A percentile compares a stretch with the other conserved stretches of the same genome.
Conservation (phyloP, 2,888 invertebrate genomes). For the Leptinotarsa tumamoca region DNA sequence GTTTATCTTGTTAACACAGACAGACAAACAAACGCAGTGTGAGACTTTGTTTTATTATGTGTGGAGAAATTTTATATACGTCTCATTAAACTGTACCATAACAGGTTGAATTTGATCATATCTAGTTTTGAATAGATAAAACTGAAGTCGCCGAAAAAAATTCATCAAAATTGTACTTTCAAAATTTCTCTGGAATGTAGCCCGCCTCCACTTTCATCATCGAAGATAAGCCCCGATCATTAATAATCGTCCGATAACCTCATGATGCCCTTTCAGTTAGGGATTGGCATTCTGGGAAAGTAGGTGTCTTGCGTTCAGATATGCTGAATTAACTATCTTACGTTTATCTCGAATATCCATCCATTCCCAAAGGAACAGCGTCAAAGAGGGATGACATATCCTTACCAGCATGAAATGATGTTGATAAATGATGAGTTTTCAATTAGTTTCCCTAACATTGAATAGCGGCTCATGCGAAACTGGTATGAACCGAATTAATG, state of each 20-base stretch:
- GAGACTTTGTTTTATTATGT: too few relatives aligned
- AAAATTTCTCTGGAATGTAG: too few relatives aligned
- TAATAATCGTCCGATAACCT: slow-evolving; percentile 20
- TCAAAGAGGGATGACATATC: neutral
- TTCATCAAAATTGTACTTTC: too few relatives aligned
- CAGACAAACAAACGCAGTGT: too few relatives aligned
- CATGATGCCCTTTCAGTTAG: slow-evolving; percentile 7
- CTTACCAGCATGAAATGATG: neutral
- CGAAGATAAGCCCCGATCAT: slow-evolving; percentile 22
- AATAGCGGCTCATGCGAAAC: neutral
- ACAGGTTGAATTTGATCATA: too few relatives aligned
- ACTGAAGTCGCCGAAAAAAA: too few relatives aligned
- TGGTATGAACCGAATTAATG: neutral
- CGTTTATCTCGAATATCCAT: neutral
- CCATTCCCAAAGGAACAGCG: neutral
- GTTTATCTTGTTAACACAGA: too few relatives aligned
- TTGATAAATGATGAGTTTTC: slow-evolving; percentile 8
- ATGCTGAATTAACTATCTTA: slow-evolving; percentile 10
- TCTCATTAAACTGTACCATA: too few relatives aligned
- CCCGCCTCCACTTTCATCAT: neutral
- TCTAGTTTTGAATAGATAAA: too few relatives aligned
- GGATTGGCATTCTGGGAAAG: slow-evolving; percentile 1
- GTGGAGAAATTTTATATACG: too few relatives aligned
- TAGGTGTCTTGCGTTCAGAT: neutral
- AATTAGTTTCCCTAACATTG: neutral